Evolutionary conservation across 2,797 vertebrate species (phyloP), one percentile per base, ranked within the genome.

Genomic region (Hyperoplus lanceolatus): DNA sequence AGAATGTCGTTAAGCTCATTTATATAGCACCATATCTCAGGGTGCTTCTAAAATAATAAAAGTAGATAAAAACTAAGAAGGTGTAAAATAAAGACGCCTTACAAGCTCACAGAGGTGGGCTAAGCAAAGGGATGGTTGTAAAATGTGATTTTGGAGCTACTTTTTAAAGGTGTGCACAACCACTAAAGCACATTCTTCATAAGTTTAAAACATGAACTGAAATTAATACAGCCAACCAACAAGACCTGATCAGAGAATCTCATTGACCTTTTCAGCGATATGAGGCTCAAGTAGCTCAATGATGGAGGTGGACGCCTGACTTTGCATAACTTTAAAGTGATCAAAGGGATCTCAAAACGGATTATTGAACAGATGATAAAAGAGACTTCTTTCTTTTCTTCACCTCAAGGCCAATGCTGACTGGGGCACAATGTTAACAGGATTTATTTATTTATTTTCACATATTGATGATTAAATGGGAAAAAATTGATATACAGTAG

Each of bases 1-100:
- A 56, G 70, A 61, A 73, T 61, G 45, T 18, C 43, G 15, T 71
- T 29, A 36, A 77, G 29, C 50, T 62, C 4, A 67, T 71, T 81
- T 58, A 71, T 55, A 61, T 43, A 55, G 45, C 36, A 67, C 49
- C 46, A 59, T 58, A 48, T 48, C 13, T 43, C 55, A 29, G 13
- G 6, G 14, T 70, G 59, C 36, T 77, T 77, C n/a, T 29, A 49
- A 42, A 48, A 62, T 70, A 55, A 50, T 62, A 54, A 42, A 62
- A 65, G 39, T 14, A 48, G 39, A 67, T 56, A 48, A 48, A 15
- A 74, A 67, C 6, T 4, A 1, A 43, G 42, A 15, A 49, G 11
- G 42, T 18, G 53, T 46, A 64, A 63, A 70, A 64, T 62, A 29
- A n/a, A 53, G 41, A 59, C 59, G 18, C 45, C 4, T 38, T 60